These are phyloP conservation scores for Alviniconcha strummeri DNA, from an alignment of 2,888 invertebrate genomes.

Conservation along the genomic window DNA sequence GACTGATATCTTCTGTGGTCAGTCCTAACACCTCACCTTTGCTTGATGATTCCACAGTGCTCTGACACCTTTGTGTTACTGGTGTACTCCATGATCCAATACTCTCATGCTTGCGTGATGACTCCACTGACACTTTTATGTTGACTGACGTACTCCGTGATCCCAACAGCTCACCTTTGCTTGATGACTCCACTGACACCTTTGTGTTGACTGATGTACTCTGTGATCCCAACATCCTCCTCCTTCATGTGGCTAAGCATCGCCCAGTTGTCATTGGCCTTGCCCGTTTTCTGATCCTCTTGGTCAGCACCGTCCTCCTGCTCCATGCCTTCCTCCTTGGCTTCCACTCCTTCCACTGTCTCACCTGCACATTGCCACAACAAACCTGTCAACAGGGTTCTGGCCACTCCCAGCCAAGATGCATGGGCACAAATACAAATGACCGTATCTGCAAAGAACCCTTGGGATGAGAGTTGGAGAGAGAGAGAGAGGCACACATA, in stretches of 20 bases:
- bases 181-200: slow-evolving; percentile 70
- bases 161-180: slow-evolving; percentile 71
- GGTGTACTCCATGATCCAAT: too few species aligned
- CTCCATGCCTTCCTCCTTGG: background rate
- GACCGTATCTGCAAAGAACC: background rate
- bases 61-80: too few species aligned
- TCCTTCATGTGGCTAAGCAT: slow-evolving; percentile 47
- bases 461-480: background rate
- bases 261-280: background rate
- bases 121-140: slow-evolving; percentile 66
- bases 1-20: slow-evolving; percentile 66
- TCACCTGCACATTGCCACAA: too few species aligned
- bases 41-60: too few species aligned
- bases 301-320: background rate
- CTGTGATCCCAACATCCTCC: slow-evolving; percentile 67
- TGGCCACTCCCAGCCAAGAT: background rate
- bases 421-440: background rate
- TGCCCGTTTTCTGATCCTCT: background rate
- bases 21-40: too few species aligned
- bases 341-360: background rate
- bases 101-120: slow-evolving; percentile 68
- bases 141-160: slow-evolving; percentile 65
- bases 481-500: slow-evolving; percentile 2
- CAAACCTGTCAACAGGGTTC: background rate
- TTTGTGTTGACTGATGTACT: slow-evolving; percentile 62